Conservation (phyloP, 2,888 invertebrate genomes). For the Athrips mouffetella region DNA sequence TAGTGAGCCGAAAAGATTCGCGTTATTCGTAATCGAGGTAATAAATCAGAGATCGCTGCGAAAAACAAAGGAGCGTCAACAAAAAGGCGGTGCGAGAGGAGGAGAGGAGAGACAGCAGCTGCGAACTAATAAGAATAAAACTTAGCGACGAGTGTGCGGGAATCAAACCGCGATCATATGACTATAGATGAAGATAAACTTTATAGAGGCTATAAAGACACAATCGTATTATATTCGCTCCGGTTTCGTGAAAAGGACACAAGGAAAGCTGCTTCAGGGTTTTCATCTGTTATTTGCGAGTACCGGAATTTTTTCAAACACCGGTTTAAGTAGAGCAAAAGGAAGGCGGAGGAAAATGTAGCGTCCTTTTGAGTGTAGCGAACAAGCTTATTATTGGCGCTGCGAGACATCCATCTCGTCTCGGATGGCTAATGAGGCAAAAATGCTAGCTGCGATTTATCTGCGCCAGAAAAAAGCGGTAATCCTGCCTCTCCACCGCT, state of each 20-base stretch:
- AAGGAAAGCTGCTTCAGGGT: no score
- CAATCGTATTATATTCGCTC: no score
- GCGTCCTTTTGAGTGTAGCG: not conserved
- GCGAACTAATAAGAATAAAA: no score
- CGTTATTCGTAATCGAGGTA: not conserved
- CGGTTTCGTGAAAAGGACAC: no score
- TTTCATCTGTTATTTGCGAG: no score
- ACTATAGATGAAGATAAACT: no score
- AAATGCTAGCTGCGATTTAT: slow-evolving; percentile 2
- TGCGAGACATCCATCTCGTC: not conserved
- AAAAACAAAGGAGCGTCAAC: not conserved
- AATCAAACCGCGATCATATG: no score
- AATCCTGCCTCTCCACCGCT: not conserved
- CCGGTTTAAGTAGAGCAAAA: not conserved
- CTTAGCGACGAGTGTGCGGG: no score
- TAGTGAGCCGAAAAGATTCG: not conserved
- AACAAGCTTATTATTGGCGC: slow-evolving; percentile 1
- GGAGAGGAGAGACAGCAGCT: no score
- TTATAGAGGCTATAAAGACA: no score
- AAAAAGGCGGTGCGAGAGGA: no score
- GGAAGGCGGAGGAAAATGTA: not conserved
- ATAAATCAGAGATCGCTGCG: not conserved
- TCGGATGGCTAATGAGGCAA: slow-evolving; percentile 1
- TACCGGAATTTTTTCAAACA: not conserved
- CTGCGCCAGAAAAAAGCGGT: not conserved